phyloP scores from a whole-genome alignment of 2,113 vertebrate species.

The Amblyornis subalaris region DNA sequence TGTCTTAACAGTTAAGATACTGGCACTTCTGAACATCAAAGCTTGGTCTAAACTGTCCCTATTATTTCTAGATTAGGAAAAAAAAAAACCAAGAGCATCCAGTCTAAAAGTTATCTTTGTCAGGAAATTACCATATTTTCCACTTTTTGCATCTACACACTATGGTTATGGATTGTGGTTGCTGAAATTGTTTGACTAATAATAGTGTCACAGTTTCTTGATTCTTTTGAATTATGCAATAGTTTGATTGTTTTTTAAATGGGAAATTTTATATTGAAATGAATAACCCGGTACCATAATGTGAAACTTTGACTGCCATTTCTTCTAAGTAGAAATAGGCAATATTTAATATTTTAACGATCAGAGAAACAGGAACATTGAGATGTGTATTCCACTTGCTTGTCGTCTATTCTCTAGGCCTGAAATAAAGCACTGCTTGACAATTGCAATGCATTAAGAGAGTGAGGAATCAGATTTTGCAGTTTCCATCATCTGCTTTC shows the following conservation, averaged over 20 bases:
- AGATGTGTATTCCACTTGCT: background rate
- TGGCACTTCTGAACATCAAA: constrained; percentile 46
- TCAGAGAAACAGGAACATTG: background rate
- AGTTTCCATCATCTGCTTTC: background rate
- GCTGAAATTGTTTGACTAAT: background rate
- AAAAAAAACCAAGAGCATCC: no score
- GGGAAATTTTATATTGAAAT: background rate
- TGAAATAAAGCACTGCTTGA: background rate
- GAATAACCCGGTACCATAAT: background rate
- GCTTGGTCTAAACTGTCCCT: background rate
- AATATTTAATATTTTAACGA: background rate
- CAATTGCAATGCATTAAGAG: background rate
- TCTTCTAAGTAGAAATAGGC: background rate
- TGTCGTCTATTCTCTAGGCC: background rate
- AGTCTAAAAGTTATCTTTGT: background rate
- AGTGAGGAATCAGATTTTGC: background rate
- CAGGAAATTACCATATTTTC: background rate
- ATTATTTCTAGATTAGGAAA: background rate
- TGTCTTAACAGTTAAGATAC: constrained; percentile 27
- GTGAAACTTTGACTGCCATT: background rate
- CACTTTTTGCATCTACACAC: background rate
- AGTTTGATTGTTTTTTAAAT: background rate
- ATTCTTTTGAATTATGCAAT: background rate
- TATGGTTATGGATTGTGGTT: background rate
- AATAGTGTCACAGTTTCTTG: background rate